phyloP scores from a whole-genome alignment of 2,797 vertebrate genomes.

The Nannoperca australis region DNA sequence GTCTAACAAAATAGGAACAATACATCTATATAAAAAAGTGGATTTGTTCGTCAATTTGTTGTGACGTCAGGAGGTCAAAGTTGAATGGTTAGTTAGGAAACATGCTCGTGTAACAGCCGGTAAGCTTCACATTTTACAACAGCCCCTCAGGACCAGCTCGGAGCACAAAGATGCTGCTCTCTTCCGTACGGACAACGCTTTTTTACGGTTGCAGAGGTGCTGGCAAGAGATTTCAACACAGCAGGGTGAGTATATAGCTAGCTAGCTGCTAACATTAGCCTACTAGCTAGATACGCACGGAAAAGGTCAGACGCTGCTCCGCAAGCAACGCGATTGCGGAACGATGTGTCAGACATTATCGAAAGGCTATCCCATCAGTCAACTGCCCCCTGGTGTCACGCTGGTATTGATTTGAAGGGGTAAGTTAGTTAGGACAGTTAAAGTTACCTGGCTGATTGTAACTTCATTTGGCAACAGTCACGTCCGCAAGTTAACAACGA shows the following conservation, averaged over 20 bases:
- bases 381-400: no score
- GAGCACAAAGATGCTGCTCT: conserved; percentile 70
- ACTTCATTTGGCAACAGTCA: conserved; percentile 21
- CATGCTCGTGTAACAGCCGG: conserved; percentile 45
- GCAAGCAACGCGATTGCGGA: no score
- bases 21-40: neutral
- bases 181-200: conserved; percentile 66
- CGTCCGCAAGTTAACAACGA: neutral
- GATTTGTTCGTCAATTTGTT: neutral
- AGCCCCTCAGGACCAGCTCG: neutral
- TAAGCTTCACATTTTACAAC: no score
- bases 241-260: conserved; percentile 71
- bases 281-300: neutral
- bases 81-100: conserved; percentile 54
- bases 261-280: conserved; percentile 26
- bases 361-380: neutral
- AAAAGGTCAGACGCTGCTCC: conserved; percentile 46
- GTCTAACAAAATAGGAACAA: neutral
- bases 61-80: conserved; percentile 76
- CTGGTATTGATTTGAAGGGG: neutral
- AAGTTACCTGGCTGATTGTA: neutral
- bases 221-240: conserved; percentile 64
- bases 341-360: neutral
- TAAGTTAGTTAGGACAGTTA: accelerated
- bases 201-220: conserved; percentile 70